Base-by-base conservation (phyloP, 2,113 vertebrate genomes). In the Anseranas semipalmata region DNA sequence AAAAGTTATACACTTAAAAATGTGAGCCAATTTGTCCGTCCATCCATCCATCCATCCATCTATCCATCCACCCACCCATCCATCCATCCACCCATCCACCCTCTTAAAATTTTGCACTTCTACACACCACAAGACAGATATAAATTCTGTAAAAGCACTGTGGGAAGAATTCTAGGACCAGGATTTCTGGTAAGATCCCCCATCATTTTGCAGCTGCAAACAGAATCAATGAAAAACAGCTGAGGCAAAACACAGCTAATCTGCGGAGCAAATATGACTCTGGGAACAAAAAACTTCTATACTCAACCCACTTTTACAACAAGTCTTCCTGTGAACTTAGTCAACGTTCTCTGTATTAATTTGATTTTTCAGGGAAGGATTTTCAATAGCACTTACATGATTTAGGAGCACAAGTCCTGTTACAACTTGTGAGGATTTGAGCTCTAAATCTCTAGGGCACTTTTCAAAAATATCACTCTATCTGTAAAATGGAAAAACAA, bases 401-500 rank as follows among this genome's bases (percentile, higher is more conserved):
- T 41, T 87, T 66, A 63, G 62, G 41, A 91, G 39, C 35, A 65
- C 24, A 85, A 66, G 74, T 66, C 58, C 62, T 82, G 13, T 68
- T 91, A 76, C n/a, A 87, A 4, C 39, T 75, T 32, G 15, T 0
- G 5, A 79, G 45, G 43, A 89, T 70, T 82, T 27, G n/a, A 94
- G 63, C 39, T 91, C 58, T 65, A 65, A 80, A 55, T 78, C 50
- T 87, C 70, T 58, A 79, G 37, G 56, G 58, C 1, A 0, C 65
- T 85, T 82, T 73, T 2, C n/a, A 73, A 72, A 85, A 75, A 53
- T 21, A 35, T 71, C 56, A 52, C 58, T 87, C 76, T 77, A 94
- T 83, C 90, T 87, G 48, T 72, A 92, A 75, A 94, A 96, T 46
- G 56, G 86, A 89, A 94, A 95, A 93, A 78, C 58, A 90, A 82